Percentiles rank a stretch among this genome's conserved stretches.
Conservation (phyloP, 1,140 invertebrate genomes). For the Brachystomella parvula region DNA sequence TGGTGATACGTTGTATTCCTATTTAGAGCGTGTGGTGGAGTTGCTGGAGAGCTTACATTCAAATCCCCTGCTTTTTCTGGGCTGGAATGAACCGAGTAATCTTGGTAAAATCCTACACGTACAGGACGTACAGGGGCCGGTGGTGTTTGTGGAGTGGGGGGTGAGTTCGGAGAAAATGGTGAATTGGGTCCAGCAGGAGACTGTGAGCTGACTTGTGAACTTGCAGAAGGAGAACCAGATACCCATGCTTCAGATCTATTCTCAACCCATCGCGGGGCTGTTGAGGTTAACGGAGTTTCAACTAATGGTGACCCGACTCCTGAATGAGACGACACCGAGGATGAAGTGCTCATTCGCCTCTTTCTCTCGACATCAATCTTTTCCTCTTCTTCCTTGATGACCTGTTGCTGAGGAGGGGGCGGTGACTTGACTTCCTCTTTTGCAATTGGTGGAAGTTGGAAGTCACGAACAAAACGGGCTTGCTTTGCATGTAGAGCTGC, state of each 20-base stretch:
- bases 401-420: neutral
- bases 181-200: conserved; percentile 36
- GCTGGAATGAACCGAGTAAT: conserved; percentile 35
- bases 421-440: conserved; percentile 1
- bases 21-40: conserved; percentile 27
- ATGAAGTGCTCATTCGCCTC: conserved; percentile 30
- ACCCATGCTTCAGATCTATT: conserved; percentile 24
- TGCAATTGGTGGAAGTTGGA: neutral
- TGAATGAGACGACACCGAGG: conserved; percentile 33
- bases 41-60: conserved; percentile 27
- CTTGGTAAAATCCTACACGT: conserved; percentile 37
- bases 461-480: too few relatives aligned
- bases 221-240: conserved; percentile 33
- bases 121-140: conserved; percentile 29
- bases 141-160: conserved; percentile 28
- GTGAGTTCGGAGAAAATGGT: conserved; percentile 32
- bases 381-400: conserved; percentile 4
- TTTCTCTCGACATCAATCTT: neutral
- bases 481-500: conserved; percentile 2
- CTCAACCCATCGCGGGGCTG: conserved; percentile 35
- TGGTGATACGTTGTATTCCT: neutral
- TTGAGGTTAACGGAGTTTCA: conserved; percentile 12
- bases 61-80: conserved; percentile 29
- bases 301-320: conserved; percentile 32
- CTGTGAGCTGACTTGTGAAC: conserved; percentile 35